A percentile compares a stretch with the other conserved stretches of the same genome.
These are phyloP conservation scores for Sylvietta virens DNA, from an alignment of 2,113 vertebrate genomes.

Conservation along the genomic window DNA sequence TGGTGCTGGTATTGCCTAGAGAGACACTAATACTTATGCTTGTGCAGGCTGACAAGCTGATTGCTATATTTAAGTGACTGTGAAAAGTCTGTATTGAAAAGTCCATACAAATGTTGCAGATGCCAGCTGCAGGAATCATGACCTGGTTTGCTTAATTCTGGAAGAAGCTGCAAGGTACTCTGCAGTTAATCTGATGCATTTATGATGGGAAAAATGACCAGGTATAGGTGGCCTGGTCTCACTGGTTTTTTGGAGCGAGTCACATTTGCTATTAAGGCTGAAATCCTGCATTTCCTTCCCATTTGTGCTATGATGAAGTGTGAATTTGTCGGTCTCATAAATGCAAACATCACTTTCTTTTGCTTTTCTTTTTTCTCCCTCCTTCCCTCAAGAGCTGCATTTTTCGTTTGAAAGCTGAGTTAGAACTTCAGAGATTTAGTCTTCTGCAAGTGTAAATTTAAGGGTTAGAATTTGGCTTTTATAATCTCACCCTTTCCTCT, in stretches of 20 bases:
- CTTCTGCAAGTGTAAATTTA: background rate
- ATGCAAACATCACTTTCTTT: background rate
- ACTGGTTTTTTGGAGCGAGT: background rate
- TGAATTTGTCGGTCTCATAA: background rate
- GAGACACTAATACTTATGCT: background rate
- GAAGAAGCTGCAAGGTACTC: background rate
- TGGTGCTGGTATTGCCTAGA: background rate
- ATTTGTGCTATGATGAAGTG: background rate
- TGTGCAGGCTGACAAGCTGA: background rate
- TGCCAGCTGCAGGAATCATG: background rate
- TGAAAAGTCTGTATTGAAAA: background rate
- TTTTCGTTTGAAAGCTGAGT: background rate
- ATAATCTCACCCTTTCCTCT: background rate
- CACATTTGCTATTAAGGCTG: background rate
- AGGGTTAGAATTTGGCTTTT: background rate
- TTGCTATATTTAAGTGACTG: background rate
- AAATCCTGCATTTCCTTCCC: background rate
- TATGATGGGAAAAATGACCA: background rate
- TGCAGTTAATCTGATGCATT: background rate
- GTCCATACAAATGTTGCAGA: background rate
- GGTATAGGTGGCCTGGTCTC: background rate
- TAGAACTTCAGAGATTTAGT: background rate
- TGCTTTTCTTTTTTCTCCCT: background rate
- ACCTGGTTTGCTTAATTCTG: background rate
- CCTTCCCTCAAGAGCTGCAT: background rate